phyloP scores from a whole-genome alignment of 2,888 invertebrate species.

The Tachina lurida region DNA sequence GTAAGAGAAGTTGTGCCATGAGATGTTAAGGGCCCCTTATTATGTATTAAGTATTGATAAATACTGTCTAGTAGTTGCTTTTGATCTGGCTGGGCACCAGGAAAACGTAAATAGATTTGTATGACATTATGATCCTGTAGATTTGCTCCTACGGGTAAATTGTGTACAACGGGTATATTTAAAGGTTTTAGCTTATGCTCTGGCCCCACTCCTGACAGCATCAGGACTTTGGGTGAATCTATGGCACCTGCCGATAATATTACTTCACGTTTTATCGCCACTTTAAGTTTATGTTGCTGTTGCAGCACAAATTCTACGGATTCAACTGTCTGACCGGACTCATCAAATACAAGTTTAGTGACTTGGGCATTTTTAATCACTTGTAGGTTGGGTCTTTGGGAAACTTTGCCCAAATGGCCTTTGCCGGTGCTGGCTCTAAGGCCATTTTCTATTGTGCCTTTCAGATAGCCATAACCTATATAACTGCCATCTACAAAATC shows the following conservation, averaged over 20 bases:
- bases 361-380: constrained; percentile 85
- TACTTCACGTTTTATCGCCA: constrained; percentile 73
- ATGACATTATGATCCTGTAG: constrained; percentile 90
- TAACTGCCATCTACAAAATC: constrained; percentile 81
- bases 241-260: constrained; percentile 77
- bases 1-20: constrained; percentile 81
- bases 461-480: constrained; percentile 83
- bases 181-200: constrained; percentile 71
- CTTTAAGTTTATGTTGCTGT: constrained; percentile 76
- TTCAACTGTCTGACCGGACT: constrained; percentile 81
- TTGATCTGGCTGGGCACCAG: constrained; percentile 73
- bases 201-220: constrained; percentile 78
- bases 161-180: constrained; percentile 73
- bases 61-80: constrained; percentile 74
- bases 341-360: constrained; percentile 84
- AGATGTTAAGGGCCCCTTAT: constrained; percentile 83
- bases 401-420: constrained; percentile 85
- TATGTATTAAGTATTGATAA: constrained; percentile 83
- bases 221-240: constrained; percentile 76
- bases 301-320: constrained; percentile 83
- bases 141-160: constrained; percentile 86
- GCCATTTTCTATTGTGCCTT: constrained; percentile 85
- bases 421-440: constrained; percentile 89
- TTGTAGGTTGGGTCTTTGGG: constrained; percentile 84
- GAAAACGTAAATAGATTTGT: constrained; percentile 76